Base-by-base conservation (phyloP, 1,140 invertebrate species). In the Solen grandis region DNA sequence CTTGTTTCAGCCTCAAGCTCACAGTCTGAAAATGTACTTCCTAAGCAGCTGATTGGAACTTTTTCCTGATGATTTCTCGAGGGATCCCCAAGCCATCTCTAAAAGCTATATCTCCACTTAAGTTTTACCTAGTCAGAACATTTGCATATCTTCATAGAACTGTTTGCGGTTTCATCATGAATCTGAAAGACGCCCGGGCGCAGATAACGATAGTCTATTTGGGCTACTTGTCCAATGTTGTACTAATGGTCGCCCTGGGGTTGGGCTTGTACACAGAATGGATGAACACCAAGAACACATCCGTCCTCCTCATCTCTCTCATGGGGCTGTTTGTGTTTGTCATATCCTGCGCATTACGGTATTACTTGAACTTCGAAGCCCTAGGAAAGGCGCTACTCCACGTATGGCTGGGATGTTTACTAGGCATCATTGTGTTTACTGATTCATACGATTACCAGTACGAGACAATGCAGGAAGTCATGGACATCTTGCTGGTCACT, bases 241-340 rank as follows among this genome's bases (percentile, higher is more conserved):
- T 90, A 13, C 78, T 91, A 29, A 60, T 87, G 3, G 86, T 88
- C n/a, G 90, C 90, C 1, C 69, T 91, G 29, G 85, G 87, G 1
- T 69, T 91, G 8, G 90, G 90, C 14, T 77, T 91, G 73, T 91
- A 91, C 83, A 89, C 84, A 38, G 86, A 88, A 62, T 91, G 90
- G 90, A 62, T 72, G 14, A 76, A 79, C 31, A 88, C 86, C 3
- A 60, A 88, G 41, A 85, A 91, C 62, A 72, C 74, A 0, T 65
- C 84, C 0, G 84, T 91, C 22, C 83, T 90, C 14, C 55, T 87
- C 5, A 83, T 91, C 31, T 81, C 87, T 5, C 38, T 91, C 10
- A 59, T 90, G 10, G 88, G 88, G 16, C 76, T 91, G 31, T 86
- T 91, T 55, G 84, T 91, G 16, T 90, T 91, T 81, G 83, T 74